These are phyloP conservation scores for Mastomys natalensis DNA, from an alignment of 2,113 vertebrate species.

Conservation along the genomic window DNA sequence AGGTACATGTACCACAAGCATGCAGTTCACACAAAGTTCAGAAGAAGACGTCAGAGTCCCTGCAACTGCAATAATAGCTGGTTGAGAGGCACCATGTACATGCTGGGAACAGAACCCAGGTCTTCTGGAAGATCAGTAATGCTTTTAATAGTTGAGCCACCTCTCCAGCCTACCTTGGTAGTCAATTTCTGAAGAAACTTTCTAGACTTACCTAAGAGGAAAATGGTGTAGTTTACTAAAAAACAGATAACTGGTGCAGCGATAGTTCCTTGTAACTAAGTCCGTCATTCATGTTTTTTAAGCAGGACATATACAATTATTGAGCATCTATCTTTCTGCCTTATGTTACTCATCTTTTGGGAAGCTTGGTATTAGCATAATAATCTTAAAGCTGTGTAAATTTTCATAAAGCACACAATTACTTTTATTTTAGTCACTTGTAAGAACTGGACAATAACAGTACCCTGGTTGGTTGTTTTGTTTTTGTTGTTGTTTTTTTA, in stretches of 20 bases:
- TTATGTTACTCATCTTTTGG: neutral
- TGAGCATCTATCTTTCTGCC: slow-evolving; percentile 25
- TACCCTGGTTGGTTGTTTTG: neutral
- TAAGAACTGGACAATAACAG: neutral
- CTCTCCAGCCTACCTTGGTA: neutral
- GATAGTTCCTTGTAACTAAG: neutral
- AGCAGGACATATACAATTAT: slow-evolving; percentile 30
- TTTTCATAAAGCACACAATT: slow-evolving; percentile 8
- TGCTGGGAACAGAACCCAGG: neutral
- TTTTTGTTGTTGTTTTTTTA: neutral
- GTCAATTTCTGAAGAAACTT: slow-evolving; percentile 57
- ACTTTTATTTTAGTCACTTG: slow-evolving; percentile 19
- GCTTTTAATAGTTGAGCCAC: neutral
- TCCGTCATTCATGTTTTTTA: neutral
- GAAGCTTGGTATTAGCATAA: neutral
- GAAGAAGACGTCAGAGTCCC: neutral
- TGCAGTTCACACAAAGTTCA: neutral
- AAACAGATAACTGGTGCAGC: neutral
- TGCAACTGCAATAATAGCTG: neutral
- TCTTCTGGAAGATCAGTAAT: neutral
- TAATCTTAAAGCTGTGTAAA: neutral
- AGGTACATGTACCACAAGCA: neutral
- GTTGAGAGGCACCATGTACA: neutral
- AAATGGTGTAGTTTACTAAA: neutral
- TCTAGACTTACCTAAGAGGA: slow-evolving; percentile 30